Conservation (phyloP, 2,113 vertebrate species). For the Picathartes gymnocephalus region DNA sequence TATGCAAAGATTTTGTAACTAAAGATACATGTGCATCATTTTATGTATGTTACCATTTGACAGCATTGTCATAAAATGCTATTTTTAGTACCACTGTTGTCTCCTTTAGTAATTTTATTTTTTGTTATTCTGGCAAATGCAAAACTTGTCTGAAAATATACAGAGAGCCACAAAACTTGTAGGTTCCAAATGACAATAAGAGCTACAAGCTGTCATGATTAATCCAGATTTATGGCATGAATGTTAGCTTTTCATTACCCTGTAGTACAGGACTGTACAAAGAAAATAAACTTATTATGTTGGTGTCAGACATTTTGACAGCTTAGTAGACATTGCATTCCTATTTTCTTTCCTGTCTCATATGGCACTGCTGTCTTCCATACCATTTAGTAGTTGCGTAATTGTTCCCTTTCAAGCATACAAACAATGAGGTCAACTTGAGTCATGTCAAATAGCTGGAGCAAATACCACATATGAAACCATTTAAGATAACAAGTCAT, state of each 20-base stretch:
- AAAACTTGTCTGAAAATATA: conserved; percentile 52
- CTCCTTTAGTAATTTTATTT: conserved; percentile 30
- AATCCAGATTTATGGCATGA: conserved; percentile 4
- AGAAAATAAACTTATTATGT: background rate
- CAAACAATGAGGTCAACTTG: conserved; percentile 58
- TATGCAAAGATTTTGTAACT: background rate
- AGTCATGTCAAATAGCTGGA: conserved; percentile 52
- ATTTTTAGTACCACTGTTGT: conserved; percentile 19
- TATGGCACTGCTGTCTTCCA: background rate
- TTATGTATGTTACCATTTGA: background rate
- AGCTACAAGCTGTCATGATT: conserved; percentile 36
- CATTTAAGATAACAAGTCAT: conserved; percentile 62
- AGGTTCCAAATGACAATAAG: conserved; percentile 40
- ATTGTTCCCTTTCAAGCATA: conserved; percentile 52
- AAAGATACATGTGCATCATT: background rate
- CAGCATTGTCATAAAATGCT: background rate
- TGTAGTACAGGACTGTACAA: background rate
- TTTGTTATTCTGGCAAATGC: conserved; percentile 41
- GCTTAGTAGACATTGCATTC: background rate
- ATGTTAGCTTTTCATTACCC: background rate
- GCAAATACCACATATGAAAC: conserved; percentile 59
- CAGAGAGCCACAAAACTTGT: conserved; percentile 51
- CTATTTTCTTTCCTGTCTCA: conserved; percentile 2
- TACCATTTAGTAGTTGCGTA: conserved; percentile 46
- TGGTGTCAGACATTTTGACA: background rate